Base-by-base conservation (phyloP, 2,888 invertebrate genomes). In the Catocala sponsa region DNA sequence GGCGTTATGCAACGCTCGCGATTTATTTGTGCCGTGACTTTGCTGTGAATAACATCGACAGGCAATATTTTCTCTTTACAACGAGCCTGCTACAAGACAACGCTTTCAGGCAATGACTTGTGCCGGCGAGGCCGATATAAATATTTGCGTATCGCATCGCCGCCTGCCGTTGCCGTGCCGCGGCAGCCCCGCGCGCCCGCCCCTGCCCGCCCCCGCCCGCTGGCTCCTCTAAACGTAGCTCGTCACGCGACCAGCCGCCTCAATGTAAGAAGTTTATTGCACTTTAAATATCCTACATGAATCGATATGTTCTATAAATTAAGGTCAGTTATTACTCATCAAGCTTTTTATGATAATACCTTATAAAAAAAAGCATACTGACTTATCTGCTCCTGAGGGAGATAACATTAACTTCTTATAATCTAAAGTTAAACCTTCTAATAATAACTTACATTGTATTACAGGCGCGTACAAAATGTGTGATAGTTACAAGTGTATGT, bases 31-130 rank as follows among this genome's bases (percentile, higher is more conserved):
- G 76, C 67, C 84, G 84, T 85, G 88, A 84, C 86, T 83, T 81
- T 81, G 81, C 80, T 81, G 83, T 86, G 89, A 89, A 87, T 88
- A 83, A 85, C 83, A 89, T 88, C 80, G 90, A 85, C 86, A 85
- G 88, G 84, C 83, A 81, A 90, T 91, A 91, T 88, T 89, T 91
- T 90, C 82, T 84, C 72, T 86, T 87, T 82, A 83, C 76, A 86
- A 79, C 81, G 83, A 84, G 80, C 74, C 72, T 64, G 81, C 72
- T 86, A 93, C 92, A 91, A 92, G 91, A 89, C 85, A 89, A 91
- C 89, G 92, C 92, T 93, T 94, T 92, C 88, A 91, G 85, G 83
- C 86, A 84, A 89, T 91, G 89, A 89, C 89, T 91, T 89, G 88
- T 85, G 83, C 84, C 75, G 76, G 70, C 65, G 72, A 78, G 82